These are phyloP conservation scores for Calephelis nemesis DNA, from an alignment of 1,140 invertebrate genomes.

Conservation along the genomic window DNA sequence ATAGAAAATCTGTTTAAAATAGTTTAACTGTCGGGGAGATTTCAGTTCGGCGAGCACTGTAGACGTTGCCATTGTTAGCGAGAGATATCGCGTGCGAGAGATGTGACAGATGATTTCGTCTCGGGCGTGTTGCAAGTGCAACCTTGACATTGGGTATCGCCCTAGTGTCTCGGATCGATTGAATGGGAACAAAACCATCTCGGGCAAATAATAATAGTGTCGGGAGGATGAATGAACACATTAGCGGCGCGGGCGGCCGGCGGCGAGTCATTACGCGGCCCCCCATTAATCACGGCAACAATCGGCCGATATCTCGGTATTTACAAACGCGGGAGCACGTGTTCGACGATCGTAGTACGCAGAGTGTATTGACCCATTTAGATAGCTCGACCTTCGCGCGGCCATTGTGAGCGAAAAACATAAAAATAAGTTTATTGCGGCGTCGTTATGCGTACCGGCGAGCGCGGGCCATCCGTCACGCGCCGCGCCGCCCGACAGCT, in stretches of 20 bases:
- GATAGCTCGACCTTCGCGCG: conserved; percentile 78
- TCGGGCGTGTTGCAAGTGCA: conserved; percentile 63
- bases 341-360: conserved; percentile 71
- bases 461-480: conserved; percentile 47
- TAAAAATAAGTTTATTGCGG: conserved; percentile 79
- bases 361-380: conserved; percentile 78
- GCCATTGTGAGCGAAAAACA: conserved; percentile 78
- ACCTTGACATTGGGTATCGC: conserved; percentile 71
- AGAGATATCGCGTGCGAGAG: background rate
- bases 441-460: conserved; percentile 73
- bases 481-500: conserved; percentile 63
- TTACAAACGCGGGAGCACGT: conserved; percentile 77
- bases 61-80: background rate
- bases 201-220: conserved; percentile 72
- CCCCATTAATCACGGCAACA: conserved; percentile 78
- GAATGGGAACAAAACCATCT: conserved; percentile 70
- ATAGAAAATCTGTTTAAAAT: too few relatives aligned
- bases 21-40: background rate
- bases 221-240: conserved; percentile 71
- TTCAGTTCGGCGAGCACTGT: background rate
- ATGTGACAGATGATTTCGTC: conserved; percentile 23
- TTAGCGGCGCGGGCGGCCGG: conserved; percentile 63
- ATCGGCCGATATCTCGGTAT: conserved; percentile 78
- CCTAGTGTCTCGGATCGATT: conserved; percentile 68
- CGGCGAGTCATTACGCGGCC: conserved; percentile 68